Conservation (phyloP, 2,113 vertebrate species). For the Toxostoma redivivum region DNA sequence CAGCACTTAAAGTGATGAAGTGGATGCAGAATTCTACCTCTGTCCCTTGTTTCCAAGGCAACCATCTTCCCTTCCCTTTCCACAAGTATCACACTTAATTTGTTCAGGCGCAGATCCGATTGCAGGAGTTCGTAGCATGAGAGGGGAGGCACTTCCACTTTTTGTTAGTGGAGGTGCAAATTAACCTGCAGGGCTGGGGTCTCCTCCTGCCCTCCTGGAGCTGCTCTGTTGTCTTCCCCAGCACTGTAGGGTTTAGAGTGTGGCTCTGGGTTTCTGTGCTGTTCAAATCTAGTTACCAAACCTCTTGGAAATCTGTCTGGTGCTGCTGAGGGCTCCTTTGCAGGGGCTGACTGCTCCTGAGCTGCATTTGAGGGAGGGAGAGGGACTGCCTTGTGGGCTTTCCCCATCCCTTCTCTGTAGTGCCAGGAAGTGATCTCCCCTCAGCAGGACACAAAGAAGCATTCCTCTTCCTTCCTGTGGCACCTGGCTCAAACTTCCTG, state of each 20-base stretch:
- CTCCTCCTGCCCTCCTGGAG: not conserved
- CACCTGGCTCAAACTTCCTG: not conserved
- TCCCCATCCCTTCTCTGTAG: not conserved
- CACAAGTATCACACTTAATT: constrained; percentile 43
- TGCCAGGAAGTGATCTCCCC: not conserved
- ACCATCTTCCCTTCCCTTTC: constrained; percentile 43
- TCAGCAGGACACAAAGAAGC: not conserved
- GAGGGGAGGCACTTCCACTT: not conserved
- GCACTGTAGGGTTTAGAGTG: not conserved
- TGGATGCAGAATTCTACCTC: constrained; percentile 57
- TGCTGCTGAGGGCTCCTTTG: not conserved
- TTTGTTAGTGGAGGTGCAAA: not conserved
- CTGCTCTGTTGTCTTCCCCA: not conserved
- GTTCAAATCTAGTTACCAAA: not conserved
- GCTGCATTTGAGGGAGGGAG: rapidly evolving
- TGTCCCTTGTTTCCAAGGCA: constrained; percentile 58
- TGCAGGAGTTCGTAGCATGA: not conserved
- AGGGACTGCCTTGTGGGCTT: not conserved
- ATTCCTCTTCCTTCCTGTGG: not conserved
- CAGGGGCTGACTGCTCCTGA: not conserved
- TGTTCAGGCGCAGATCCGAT: not conserved
- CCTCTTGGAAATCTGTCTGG: not conserved
- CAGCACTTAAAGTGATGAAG: constrained; percentile 51
- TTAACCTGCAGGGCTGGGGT: not conserved
- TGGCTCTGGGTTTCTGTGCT: not conserved